Evolutionary conservation across 2,113 vertebrate genomes (phyloP).

Genomic region (Platysteira castanea): DNA sequence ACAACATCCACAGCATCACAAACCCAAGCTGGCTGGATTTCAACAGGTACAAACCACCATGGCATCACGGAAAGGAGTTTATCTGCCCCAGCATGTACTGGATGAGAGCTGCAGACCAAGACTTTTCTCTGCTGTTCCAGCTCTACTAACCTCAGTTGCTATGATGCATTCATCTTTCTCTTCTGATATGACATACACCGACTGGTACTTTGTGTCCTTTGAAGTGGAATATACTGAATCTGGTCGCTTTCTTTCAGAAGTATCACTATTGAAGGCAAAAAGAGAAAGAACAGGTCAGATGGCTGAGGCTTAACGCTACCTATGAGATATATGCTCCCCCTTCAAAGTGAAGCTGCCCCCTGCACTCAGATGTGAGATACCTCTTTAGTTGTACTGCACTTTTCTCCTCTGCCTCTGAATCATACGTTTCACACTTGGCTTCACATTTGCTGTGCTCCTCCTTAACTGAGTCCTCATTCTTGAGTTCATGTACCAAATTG

Average conservation of each 20-base stretch:
- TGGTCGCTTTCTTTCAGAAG: conserved; percentile 80
- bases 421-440: conserved; percentile 79
- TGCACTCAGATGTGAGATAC: conserved; percentile 48
- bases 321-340: neutral
- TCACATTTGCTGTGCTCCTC: conserved; percentile 80
- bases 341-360: neutral
- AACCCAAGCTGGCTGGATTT: neutral
- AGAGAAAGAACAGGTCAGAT: conserved; percentile 23
- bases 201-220: conserved; percentile 98
- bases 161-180: conserved; percentile 98
- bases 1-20: neutral
- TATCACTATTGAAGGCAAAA: conserved; percentile 74
- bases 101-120: rapidly evolving
- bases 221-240: conserved; percentile 79
- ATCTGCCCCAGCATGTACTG: neutral
- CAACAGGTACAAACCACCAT: neutral
- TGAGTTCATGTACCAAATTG: conserved; percentile 92
- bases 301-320: neutral
- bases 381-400: conserved; percentile 81
- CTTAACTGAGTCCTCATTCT: conserved; percentile 79
- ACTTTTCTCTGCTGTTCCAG: neutral
- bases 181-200: conserved; percentile 95
- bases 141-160: conserved; percentile 91
- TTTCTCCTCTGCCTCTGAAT: conserved; percentile 81
- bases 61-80: neutral